Evolutionary conservation across 2,113 vertebrate genomes (phyloP).

Genomic region (Psilopsiagon aymara): DNA sequence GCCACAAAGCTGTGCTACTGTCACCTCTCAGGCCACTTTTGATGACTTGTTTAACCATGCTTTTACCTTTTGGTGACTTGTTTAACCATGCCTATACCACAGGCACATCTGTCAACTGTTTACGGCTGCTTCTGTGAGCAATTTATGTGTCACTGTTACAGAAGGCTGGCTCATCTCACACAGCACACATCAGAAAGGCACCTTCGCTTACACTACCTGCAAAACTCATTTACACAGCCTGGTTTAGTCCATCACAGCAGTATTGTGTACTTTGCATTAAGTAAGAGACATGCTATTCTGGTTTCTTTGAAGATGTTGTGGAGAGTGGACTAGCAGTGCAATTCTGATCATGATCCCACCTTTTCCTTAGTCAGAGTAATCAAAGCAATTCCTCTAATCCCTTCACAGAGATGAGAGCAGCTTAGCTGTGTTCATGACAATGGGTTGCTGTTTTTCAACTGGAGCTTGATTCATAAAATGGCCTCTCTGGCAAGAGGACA

Average conservation of each 20-base stretch:
- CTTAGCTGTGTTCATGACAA: constrained; percentile 15
- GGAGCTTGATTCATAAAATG: background rate
- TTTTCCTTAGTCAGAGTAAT: constrained; percentile 37
- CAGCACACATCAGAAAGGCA: background rate
- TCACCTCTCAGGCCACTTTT: background rate
- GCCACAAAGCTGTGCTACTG: background rate
- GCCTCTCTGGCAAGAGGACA: background rate
- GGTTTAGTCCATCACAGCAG: background rate
- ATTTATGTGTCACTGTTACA: background rate
- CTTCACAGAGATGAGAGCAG: background rate
- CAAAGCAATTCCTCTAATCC: constrained; percentile 51
- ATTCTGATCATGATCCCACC: background rate
- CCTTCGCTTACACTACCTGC: background rate
- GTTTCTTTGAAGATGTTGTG: constrained; percentile 22
- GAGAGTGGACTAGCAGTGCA: background rate
- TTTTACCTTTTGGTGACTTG: background rate
- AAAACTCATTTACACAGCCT: background rate
- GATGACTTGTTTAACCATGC: background rate
- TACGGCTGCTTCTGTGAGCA: background rate
- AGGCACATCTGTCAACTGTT: background rate
- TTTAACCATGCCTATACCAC: background rate
- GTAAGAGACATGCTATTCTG: background rate
- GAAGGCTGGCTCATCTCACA: background rate
- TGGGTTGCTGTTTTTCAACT: background rate
- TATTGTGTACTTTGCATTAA: constrained; percentile 13